phyloP scores from a whole-genome alignment of 2,113 vertebrate genomes.

The Istiophorus platypterus region DNA sequence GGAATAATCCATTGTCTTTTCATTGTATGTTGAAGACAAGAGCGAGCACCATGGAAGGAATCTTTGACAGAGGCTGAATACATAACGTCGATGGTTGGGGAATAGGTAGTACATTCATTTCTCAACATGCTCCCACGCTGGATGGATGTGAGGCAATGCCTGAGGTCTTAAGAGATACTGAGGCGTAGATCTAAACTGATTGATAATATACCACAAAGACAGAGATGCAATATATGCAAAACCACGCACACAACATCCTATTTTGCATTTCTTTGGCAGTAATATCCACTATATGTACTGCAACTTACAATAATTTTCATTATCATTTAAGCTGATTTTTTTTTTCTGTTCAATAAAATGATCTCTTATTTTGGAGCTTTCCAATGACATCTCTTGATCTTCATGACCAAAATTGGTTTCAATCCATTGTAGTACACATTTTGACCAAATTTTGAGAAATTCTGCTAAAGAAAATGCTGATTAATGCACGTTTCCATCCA shows the following conservation, averaged over 20 bases:
- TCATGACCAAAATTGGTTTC: neutral
- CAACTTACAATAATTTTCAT: neutral
- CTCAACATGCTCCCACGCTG: constrained; percentile 20
- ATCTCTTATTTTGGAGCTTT: neutral
- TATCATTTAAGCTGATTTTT: too few relatives aligned
- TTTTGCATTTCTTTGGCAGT: neutral
- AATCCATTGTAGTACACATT: too few relatives aligned
- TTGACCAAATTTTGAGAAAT: neutral
- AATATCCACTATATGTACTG: neutral
- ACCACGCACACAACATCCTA: neutral
- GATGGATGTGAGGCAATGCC: constrained; percentile 32
- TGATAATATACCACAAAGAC: constrained; percentile 3
- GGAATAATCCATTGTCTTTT: constrained; percentile 58
- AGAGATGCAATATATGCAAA: constrained; percentile 22
- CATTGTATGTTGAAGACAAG: constrained; percentile 44
- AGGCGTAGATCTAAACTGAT: constrained; percentile 34
- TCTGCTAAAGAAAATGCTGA: neutral
- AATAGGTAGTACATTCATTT: constrained; percentile 31
- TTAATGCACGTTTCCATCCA: neutral
- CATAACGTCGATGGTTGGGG: constrained; percentile 25
- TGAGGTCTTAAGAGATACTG: constrained; percentile 19
- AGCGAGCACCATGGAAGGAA: neutral
- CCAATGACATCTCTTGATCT: neutral
- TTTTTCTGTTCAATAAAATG: neutral
- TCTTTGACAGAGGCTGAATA: constrained; percentile 49